Conservation (phyloP, 2,113 vertebrate genomes). For the Gasterosteus nipponicus region DNA sequence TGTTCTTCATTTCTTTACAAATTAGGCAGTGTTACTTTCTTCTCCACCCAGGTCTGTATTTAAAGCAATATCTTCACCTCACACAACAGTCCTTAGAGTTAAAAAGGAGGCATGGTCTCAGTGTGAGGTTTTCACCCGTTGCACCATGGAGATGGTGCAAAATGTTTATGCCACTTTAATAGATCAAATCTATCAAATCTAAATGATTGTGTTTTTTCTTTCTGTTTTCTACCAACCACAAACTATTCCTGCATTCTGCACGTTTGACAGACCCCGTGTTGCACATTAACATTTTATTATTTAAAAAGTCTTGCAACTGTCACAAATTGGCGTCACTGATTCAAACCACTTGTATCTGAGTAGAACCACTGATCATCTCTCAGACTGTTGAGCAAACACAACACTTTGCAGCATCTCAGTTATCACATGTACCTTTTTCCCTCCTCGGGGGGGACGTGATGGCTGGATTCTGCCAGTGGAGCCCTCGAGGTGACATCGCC, state of each 20-base stretch:
- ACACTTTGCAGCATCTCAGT: neutral
- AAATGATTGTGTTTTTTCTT: too few species aligned
- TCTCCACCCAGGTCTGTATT: neutral
- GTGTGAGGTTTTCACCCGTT: neutral
- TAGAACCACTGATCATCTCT: neutral
- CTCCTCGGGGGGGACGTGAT: neutral
- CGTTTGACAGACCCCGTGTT: neutral
- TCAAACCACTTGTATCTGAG: neutral
- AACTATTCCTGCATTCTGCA: neutral
- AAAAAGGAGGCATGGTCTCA: neutral
- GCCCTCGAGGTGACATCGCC: neutral
- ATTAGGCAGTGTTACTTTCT: slow-evolving; percentile 1
- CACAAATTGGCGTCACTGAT: too few species aligned
- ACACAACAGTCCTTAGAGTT: neutral
- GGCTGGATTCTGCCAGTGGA: neutral
- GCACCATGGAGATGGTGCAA: neutral
- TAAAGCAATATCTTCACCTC: slow-evolving; percentile 6
- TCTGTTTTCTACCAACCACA: neutral
- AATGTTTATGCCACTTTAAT: neutral
- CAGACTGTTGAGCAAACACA: neutral
- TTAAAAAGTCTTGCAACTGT: too few species aligned
- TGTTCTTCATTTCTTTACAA: slow-evolving; percentile 26
- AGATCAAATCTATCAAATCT: neutral
- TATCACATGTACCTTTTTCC: neutral
- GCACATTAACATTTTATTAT: too few species aligned